Base-by-base conservation (phyloP, 92 coral and sea anemone species). In the Epizoanthus ramosus region DNA sequence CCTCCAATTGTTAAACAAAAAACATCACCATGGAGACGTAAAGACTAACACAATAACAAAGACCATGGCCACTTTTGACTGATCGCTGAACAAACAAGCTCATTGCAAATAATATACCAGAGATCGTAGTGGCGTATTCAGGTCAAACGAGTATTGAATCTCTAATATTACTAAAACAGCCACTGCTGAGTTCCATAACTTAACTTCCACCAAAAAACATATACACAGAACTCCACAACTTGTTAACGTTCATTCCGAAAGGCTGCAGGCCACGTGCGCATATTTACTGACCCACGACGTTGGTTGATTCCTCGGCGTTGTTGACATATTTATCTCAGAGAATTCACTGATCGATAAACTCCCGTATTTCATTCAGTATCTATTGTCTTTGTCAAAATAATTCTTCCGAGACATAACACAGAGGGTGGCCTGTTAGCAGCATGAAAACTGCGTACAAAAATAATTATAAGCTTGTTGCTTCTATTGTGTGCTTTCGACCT, bases 281-380 rank as follows among this genome's bases (percentile, higher is more conserved):
- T 23, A 43, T 77, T 77, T 60, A 39, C 82, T 19, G 53, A 61
- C 25, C 71, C 13, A 41, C 23, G 50, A 13, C 16, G 41, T 60
- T 19, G 19, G 39, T 21, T 35, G 18, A 41, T 23, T 24, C 63
- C 28, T 77, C 39, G 43, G 31, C 23, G 8, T 28, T 57, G 57
- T 60, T 77, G 82, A 75, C 80, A n/a, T 75, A 75, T 75, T 75
- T 75, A 75, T 75, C 67, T 57, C 57, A 41, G 61, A 77, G 82
- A 41, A 77, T 77, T 77, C 82, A 22, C 21, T 59, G 39, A 77
- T 61, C 61, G 43, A 76, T 77, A 63, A 77, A 61, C 31, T 60
- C 14, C 23, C 61, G 50, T 77, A 19, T 61, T 74, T 75, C 64
- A 57, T 21, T 23, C 54, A 50, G 54, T 74, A 67, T n/a, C 45